Percentiles rank a stretch among this genome's conserved stretches.
Evolutionary conservation across 2,113 vertebrate genomes (phyloP).

Genomic region (Melanerpes formicivorus): DNA sequence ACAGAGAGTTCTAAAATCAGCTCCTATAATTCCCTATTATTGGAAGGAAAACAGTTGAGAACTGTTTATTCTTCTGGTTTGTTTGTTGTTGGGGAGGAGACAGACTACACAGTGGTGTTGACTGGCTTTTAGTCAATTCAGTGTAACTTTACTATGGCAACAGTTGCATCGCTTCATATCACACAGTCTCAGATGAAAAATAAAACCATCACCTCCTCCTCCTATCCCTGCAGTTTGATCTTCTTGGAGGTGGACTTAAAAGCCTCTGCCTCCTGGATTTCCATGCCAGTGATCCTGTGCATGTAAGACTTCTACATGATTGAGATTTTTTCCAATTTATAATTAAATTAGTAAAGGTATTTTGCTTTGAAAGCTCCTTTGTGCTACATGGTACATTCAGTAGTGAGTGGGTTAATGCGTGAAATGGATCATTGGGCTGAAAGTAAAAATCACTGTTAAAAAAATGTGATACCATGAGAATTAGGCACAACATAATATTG

Average conservation of each 20-base stretch:
- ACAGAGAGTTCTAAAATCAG: background rate
- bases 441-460: constrained; percentile 78
- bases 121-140: constrained; percentile 60
- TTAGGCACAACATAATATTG: constrained; percentile 75
- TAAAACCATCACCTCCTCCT: constrained; percentile 9
- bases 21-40: background rate
- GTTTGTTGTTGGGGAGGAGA: background rate
- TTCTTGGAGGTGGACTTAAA: constrained; percentile 39
- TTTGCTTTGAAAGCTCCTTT: constrained; percentile 48
- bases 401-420: constrained; percentile 69
- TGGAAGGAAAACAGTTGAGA: constrained; percentile 6
- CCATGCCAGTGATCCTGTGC: background rate
- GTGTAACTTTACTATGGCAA: constrained; percentile 71
- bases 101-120: background rate
- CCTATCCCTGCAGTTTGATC: constrained; percentile 4
- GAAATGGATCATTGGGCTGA: constrained; percentile 72
- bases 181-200: background rate
- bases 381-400: background rate
- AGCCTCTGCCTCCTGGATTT: constrained; percentile 17
- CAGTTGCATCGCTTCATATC: constrained; percentile 49
- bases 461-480: constrained; percentile 71
- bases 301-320: background rate
- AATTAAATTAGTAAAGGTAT: constrained; percentile 5
- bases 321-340: constrained; percentile 18
- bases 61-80: constrained; percentile 4